Evolutionary conservation across 2,113 vertebrate genomes (phyloP).

Genomic region (Rhinopithecus roxellana): DNA sequence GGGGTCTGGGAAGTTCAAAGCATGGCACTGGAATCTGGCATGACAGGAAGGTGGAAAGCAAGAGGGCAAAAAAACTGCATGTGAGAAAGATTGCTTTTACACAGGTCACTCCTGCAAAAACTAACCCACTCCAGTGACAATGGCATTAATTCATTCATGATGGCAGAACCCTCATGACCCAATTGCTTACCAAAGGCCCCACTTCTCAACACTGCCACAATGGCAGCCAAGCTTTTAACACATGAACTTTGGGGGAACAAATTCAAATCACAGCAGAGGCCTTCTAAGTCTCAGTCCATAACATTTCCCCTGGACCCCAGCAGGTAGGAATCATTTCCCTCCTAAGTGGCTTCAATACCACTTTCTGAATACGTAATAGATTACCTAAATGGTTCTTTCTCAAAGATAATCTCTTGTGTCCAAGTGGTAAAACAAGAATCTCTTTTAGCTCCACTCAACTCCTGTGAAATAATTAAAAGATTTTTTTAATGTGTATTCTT

Average conservation of each 20-base stretch:
- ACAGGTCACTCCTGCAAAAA: neutral
- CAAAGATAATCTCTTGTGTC: neutral
- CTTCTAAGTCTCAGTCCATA: neutral
- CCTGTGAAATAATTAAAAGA: neutral
- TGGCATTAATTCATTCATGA: neutral
- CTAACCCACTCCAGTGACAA: neutral
- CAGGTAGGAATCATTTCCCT: neutral
- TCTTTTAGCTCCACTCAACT: neutral
- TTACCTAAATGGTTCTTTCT: neutral
- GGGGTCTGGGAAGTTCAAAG: neutral
- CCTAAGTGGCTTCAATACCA: neutral
- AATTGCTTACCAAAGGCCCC: neutral
- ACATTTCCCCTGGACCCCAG: neutral
- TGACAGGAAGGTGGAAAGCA: neutral
- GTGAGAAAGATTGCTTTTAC: neutral
- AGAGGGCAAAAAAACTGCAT: neutral
- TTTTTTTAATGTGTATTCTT: neutral
- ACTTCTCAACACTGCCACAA: neutral
- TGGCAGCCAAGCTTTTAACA: neutral
- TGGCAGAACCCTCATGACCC: neutral
- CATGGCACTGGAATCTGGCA: neutral
- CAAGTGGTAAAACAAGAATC: neutral
- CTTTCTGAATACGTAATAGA: neutral
- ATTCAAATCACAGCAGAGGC: neutral
- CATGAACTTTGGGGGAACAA: neutral